phyloP scores from a whole-genome alignment of 2,888 invertebrate genomes.

The Nebria salina region DNA sequence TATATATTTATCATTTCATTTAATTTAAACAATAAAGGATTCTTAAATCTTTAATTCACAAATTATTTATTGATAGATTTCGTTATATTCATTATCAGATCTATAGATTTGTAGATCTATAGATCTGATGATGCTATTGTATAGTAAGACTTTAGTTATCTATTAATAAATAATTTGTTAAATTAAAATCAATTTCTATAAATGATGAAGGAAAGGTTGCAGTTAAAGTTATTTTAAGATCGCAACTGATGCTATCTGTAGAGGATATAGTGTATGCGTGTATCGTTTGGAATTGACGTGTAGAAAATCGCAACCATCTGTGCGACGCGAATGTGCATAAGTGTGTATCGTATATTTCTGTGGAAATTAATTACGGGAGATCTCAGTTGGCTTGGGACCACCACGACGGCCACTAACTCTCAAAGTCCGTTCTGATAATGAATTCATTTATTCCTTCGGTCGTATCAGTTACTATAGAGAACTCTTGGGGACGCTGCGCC shows the following conservation, averaged over 20 bases:
- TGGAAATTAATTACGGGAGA: slow-evolving; percentile 37
- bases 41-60: too few relatives aligned
- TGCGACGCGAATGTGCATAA: slow-evolving; percentile 3
- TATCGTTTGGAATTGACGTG: slow-evolving; percentile 13
- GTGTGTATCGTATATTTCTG: slow-evolving; percentile 22
- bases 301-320: slow-evolving; percentile 24
- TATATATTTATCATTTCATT: too few relatives aligned
- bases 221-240: neutral
- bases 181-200: too few relatives aligned
- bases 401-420: slow-evolving; percentile 11
- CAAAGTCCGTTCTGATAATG: slow-evolving; percentile 34
- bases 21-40: too few relatives aligned
- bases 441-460: slow-evolving; percentile 41
- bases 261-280: neutral
- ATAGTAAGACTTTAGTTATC: too few relatives aligned
- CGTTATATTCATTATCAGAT: too few relatives aligned
- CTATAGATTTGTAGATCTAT: too few relatives aligned
- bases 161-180: too few relatives aligned
- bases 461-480: slow-evolving; percentile 29
- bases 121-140: too few relatives aligned
- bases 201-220: neutral
- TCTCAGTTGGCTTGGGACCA: slow-evolving; percentile 10
- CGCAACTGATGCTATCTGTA: neutral
- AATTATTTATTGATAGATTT: too few relatives aligned
- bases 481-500: neutral